Conservation (phyloP, 2,888 invertebrate species). For the Zygaena filipendulae region DNA sequence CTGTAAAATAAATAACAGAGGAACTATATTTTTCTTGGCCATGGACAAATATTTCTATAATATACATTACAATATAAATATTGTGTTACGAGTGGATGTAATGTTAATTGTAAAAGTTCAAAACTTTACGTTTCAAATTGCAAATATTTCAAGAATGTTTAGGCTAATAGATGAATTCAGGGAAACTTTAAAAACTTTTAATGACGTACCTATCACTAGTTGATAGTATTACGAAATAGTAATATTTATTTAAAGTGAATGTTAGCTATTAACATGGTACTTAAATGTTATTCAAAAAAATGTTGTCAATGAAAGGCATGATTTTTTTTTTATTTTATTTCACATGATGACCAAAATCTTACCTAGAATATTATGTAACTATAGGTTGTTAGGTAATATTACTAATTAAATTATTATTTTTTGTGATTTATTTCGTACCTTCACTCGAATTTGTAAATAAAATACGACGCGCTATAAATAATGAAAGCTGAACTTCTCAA, state of each 20-base stretch:
- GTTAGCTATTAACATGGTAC: constrained; percentile 43
- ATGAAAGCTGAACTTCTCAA: constrained; percentile 59
- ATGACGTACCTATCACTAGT: no score
- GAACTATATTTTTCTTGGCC: constrained; percentile 62
- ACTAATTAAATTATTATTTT: no score
- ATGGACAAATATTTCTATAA: constrained; percentile 41
- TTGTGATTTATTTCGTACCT: constrained; percentile 59
- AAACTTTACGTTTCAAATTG: no score
- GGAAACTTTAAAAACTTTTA: no score
- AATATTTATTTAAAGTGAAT: constrained; percentile 41
- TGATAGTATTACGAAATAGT: constrained; percentile 33
- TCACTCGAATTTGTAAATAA: constrained; percentile 61
- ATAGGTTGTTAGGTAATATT: no score
- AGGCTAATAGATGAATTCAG: no score
- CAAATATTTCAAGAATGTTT: no score
- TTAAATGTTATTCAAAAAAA: constrained; percentile 39
- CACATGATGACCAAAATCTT: constrained; percentile 57
- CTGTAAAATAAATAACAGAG: constrained; percentile 56
- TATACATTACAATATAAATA: no score
- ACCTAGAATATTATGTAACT: no score
- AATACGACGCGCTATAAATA: constrained; percentile 53
- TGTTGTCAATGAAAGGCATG: no score
- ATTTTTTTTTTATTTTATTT: no score
- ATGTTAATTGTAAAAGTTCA: no score
- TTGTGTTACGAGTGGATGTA: constrained; percentile 30